Conservation (phyloP, 2,113 vertebrate genomes). For the Damaliscus lunatus region DNA sequence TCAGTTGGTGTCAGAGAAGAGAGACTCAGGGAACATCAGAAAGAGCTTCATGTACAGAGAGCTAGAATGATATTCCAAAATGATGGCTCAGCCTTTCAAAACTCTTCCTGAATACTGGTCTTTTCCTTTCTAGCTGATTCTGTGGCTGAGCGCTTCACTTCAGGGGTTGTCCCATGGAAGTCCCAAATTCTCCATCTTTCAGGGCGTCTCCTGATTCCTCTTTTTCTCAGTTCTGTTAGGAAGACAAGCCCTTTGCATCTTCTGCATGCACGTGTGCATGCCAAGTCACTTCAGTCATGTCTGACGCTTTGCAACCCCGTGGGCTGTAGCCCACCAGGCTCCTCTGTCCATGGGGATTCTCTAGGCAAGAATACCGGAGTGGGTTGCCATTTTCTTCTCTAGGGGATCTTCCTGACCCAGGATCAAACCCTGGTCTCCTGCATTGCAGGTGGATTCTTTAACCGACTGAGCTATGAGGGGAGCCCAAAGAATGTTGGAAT, state of each 20-base stretch:
- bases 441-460: not conserved
- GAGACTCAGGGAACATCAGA: not conserved
- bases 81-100: not conserved
- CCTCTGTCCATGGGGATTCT: not conserved
- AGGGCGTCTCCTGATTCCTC: not conserved
- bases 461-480: not conserved
- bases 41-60: not conserved
- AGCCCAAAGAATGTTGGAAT: not conserved
- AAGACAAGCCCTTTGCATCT: not conserved
- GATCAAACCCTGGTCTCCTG: not conserved
- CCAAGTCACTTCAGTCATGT: not conserved
- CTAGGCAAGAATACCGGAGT: not conserved
- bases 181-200: not conserved
- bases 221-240: not conserved
- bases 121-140: not conserved
- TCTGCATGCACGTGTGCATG: not conserved
- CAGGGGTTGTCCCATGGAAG: not conserved
- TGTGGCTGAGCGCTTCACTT: rapidly evolving
- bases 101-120: not conserved
- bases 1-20: not conserved
- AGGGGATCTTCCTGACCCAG: not conserved
- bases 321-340: not conserved
- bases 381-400: not conserved
- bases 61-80: not conserved
- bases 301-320: not conserved